Evolutionary conservation across 1,140 invertebrate species (phyloP).

Genomic region (Ceratina japonica): DNA sequence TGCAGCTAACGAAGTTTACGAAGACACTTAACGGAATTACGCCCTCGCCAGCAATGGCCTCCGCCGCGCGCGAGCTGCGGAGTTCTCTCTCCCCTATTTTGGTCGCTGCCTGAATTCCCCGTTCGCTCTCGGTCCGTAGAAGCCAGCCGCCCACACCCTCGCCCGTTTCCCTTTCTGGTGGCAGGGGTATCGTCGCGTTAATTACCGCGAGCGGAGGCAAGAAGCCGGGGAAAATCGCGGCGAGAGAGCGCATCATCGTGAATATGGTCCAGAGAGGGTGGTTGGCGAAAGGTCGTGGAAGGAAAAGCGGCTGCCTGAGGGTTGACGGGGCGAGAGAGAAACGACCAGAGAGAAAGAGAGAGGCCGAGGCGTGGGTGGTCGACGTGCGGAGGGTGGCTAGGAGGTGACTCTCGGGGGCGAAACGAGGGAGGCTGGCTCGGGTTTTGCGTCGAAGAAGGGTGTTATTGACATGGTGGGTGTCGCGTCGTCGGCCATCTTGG

Average conservation of each 20-base stretch:
- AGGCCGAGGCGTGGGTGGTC: constrained; percentile 18
- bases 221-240: constrained; percentile 63
- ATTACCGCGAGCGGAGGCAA: constrained; percentile 64
- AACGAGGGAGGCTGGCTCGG: constrained; percentile 54
- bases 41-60: constrained; percentile 61
- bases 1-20: constrained; percentile 68
- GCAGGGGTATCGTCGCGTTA: constrained; percentile 63
- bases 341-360: neutral
- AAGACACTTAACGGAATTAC: constrained; percentile 68
- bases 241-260: constrained; percentile 64
- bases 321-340: neutral
- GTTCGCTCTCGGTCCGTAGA: neutral
- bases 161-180: constrained; percentile 49
- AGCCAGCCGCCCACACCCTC: constrained; percentile 6
- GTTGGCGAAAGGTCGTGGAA: constrained; percentile 54
- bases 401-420: constrained; percentile 26
- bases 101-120: neutral
- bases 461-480: constrained; percentile 68
- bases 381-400: constrained; percentile 11
- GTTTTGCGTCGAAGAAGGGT: constrained; percentile 66
- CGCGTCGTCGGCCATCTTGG: constrained; percentile 67
- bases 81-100: constrained; percentile 6
- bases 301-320: constrained; percentile 28
- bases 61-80: constrained; percentile 34
- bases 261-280: constrained; percentile 47